These are phyloP conservation scores for Malacoraja senta DNA, from an alignment of 2,797 vertebrate species.

Conservation along the genomic window DNA sequence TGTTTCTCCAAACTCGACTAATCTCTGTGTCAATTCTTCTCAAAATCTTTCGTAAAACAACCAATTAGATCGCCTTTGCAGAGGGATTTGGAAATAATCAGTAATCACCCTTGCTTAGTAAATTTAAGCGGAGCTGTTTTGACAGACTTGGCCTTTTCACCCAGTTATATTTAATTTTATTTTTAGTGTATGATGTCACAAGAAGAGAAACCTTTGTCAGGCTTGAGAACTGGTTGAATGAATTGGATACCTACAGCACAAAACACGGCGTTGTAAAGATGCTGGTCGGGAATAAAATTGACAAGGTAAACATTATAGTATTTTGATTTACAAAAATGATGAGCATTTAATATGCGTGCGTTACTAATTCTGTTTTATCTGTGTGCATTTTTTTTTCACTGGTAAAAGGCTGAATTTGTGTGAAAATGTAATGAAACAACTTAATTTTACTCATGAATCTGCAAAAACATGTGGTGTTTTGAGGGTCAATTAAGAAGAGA, in stretches of 20 bases:
- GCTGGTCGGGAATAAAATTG: constrained; percentile 51
- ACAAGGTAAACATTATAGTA: constrained; percentile 44
- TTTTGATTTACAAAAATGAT: too few species aligned
- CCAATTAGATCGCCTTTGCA: background rate
- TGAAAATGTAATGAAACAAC: background rate
- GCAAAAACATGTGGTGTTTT: background rate
- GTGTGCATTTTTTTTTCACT: background rate
- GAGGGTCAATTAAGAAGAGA: background rate
- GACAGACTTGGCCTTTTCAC: too few species aligned
- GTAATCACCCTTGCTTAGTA: background rate
- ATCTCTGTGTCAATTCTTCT: background rate
- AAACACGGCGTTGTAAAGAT: constrained; percentile 47
- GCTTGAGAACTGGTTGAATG: constrained; percentile 45
- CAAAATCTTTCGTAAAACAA: background rate
- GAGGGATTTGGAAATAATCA: background rate
- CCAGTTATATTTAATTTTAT: constrained; percentile 25
- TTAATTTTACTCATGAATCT: background rate
- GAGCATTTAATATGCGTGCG: too few species aligned
- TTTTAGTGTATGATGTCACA: constrained; percentile 52
- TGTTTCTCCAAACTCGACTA: background rate
- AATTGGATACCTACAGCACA: constrained; percentile 44
- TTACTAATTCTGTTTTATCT: background rate
- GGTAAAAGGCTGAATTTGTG: background rate
- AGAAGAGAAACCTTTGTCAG: constrained; percentile 48
- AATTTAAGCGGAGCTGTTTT: background rate